Base-by-base conservation (phyloP, 2,113 vertebrate species). In the Tor tambroides region DNA sequence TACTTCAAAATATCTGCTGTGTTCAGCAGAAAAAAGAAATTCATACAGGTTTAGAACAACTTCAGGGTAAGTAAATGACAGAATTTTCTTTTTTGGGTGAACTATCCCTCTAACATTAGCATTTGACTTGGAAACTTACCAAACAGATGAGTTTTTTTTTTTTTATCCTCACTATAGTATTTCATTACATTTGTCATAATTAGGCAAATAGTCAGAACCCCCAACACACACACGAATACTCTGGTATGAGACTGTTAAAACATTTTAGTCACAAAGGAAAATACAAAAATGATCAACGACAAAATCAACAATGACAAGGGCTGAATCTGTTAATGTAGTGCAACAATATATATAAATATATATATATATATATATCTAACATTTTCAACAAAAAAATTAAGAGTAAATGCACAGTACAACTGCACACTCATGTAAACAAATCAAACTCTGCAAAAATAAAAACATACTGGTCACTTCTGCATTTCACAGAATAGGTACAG, bases 211-310 rank as follows among this genome's bases (percentile, higher is more conserved):
- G 17, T 10, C 49, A 54, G 26, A 54, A 78, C 14, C 1, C 15
- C 38, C 14, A 78, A 80, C 26, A 49, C 1, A 19, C 32, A 79
- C 6, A 71, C 17, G 51, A 49, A 80, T 85, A 51, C 56, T 38
- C 49, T n/a, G n/a, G n/a, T n/a, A 15, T 3, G 43, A 69, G 26
- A 38, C 65, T 80, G 83, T 85, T 85, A 69, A 88, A 88, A 75
- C 56, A 23, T 82, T 88, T 88, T 75, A 87, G 59, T 88, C 83
- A 81, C 87, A 88, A 81, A 82, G 17, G 32, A 88, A 88, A 75
- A 69, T 88, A 81, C 87, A 82, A 88, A 81, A 88, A 67, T 7
- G 38, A 81, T 85, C 77, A 85, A 74, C 32, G 51, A 88, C 21
- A 88, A 81, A 80, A 69, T 49, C n/a, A 75, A 56, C 35, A 41